Evolutionary conservation across 2,113 vertebrate genomes (phyloP).

Genomic region (Brienomyrus longianalis): DNA sequence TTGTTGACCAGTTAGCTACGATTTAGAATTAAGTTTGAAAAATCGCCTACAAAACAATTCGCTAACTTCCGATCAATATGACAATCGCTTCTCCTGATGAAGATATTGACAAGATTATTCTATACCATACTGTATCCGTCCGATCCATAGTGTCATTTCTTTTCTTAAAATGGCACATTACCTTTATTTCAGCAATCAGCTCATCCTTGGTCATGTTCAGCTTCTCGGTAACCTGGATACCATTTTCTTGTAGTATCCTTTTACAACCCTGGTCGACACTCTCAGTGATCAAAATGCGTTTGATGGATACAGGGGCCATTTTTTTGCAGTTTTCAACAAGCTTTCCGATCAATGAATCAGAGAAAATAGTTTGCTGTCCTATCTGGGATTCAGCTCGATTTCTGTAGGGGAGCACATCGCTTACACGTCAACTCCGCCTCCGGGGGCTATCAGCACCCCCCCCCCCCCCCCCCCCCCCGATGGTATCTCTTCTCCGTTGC

Average conservation of each 20-base stretch:
- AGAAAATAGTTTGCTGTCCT: background rate
- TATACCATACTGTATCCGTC: background rate
- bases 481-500: conserved; percentile 52
- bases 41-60: background rate
- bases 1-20: background rate
- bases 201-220: conserved; percentile 75
- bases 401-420: background rate
- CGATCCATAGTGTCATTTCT: background rate
- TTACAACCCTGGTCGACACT: conserved; percentile 82
- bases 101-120: background rate
- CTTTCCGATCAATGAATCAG: conserved; percentile 1
- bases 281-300: conserved; percentile 81
- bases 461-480: conserved; percentile 27
- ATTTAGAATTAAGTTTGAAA: background rate
- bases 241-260: conserved; percentile 74
- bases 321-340: conserved; percentile 18
- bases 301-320: conserved; percentile 69
- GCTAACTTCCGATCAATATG: background rate
- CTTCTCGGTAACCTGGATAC: conserved; percentile 79
- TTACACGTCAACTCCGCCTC: background rate
- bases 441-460: background rate
- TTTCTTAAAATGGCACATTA: conserved; percentile 36
- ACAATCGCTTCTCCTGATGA: background rate
- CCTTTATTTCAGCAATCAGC: conserved; percentile 78
- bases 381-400: background rate